Conservation (phyloP, 1,140 invertebrate species). For the Temnothorax longispinosus region DNA sequence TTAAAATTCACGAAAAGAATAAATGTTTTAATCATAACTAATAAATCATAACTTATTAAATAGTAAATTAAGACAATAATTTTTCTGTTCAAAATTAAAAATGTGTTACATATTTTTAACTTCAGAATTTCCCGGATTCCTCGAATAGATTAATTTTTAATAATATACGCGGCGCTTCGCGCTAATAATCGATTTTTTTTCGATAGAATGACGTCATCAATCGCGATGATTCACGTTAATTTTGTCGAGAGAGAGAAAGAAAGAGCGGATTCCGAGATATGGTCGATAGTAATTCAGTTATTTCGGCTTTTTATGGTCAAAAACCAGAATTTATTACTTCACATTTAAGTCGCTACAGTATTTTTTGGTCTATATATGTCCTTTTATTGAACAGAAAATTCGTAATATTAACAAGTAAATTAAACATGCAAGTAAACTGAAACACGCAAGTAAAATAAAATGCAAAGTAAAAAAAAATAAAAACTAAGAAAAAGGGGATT, state of each 20-base stretch:
- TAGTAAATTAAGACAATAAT: not conserved
- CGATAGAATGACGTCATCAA: conserved; percentile 21
- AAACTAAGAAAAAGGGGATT: not conserved
- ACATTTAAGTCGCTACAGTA: not conserved
- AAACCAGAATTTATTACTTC: not conserved
- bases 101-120: not conserved
- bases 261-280: not conserved
- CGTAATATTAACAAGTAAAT: not conserved
- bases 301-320: not conserved
- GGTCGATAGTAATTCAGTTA: conserved; percentile 30
- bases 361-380: not conserved
- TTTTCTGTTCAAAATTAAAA: no score
- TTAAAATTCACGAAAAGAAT: not conserved
- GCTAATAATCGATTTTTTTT: conserved; percentile 5
- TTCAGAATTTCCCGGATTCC: not conserved
- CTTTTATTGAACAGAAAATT: not conserved
- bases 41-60: not conserved
- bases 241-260: not conserved
- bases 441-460: not conserved
- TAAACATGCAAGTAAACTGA: not conserved
- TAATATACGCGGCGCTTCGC: not conserved
- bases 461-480: not conserved
- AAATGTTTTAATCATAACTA: not conserved
- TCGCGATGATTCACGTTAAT: conserved; percentile 25
- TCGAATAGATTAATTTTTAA: conserved; percentile 1